These are phyloP conservation scores for Serinus canaria DNA, from an alignment of 2,113 vertebrate species.

Conservation along the genomic window DNA sequence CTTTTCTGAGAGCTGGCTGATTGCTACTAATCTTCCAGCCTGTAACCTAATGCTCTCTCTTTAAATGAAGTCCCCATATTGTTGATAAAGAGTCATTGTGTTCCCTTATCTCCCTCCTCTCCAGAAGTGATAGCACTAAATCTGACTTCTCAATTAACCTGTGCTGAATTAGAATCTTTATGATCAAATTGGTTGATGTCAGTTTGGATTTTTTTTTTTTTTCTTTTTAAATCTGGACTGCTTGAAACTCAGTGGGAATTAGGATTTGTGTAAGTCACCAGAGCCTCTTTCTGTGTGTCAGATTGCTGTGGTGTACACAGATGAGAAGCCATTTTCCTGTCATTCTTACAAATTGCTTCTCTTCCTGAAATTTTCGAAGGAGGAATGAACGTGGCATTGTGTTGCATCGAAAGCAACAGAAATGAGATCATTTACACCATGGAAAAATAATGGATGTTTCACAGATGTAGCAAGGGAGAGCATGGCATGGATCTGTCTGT, in stretches of 20 bases:
- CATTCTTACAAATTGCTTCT: slow-evolving; percentile 53
- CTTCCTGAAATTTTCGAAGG: slow-evolving; percentile 22
- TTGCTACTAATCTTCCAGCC: slow-evolving; percentile 54
- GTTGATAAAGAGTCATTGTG: slow-evolving; percentile 60
- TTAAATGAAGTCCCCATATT: slow-evolving; percentile 53
- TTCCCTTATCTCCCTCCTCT: slow-evolving; percentile 49
- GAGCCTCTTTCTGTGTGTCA: not conserved
- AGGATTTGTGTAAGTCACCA: not conserved
- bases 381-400: not conserved
- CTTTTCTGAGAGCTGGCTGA: slow-evolving; percentile 42
- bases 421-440: not conserved
- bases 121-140: slow-evolving; percentile 46
- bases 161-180: slow-evolving; percentile 43
- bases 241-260: not conserved
- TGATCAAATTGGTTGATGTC: not conserved
- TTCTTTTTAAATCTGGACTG: not conserved
- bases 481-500: not conserved
- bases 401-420: not conserved
- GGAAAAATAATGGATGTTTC: slow-evolving; percentile 1
- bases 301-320: slow-evolving; percentile 18
- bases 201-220: not conserved
- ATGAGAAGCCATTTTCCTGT: slow-evolving; percentile 52
- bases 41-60: slow-evolving; percentile 55
- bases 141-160: slow-evolving; percentile 66
- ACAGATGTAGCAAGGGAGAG: not conserved